These are phyloP conservation scores for Habropoda laboriosa DNA, from an alignment of 1,140 invertebrate genomes.

Conservation along the genomic window DNA sequence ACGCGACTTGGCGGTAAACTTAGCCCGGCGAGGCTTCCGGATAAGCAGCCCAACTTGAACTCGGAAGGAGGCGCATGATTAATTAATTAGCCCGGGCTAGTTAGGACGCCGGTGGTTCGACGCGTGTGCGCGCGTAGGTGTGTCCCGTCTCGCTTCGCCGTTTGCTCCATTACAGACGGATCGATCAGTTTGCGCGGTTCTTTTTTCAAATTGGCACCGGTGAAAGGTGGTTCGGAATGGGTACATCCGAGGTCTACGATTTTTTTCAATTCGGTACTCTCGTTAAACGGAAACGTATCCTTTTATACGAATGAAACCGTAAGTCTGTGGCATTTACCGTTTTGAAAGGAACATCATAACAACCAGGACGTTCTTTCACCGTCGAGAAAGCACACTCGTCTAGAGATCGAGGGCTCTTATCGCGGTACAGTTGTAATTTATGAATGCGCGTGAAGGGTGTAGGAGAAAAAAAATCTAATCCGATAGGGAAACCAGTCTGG, in stretches of 20 bases:
- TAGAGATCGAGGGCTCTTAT: background rate
- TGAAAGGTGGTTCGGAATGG: no score
- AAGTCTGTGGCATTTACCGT: background rate
- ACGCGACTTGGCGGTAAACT: constrained; percentile 80
- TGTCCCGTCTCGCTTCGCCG: constrained; percentile 43
- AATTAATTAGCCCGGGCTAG: constrained; percentile 81
- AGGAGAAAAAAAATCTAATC: constrained; percentile 27
- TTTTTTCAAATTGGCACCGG: no score
- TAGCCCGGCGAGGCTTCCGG: constrained; percentile 76
- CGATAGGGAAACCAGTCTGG: background rate
- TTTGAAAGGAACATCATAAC: background rate
- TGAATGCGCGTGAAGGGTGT: background rate
- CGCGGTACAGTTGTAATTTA: background rate
- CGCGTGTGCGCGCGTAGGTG: constrained; percentile 32
- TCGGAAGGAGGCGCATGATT: constrained; percentile 75
- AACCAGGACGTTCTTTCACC: background rate
- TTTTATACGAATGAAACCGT: no score
- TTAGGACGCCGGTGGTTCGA: constrained; percentile 70
- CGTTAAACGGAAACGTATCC: background rate
- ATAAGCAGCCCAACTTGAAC: constrained; percentile 79
- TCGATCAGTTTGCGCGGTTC: constrained; percentile 19
- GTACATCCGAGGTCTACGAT: no score
- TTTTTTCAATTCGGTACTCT: no score
- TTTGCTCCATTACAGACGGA: constrained; percentile 40
- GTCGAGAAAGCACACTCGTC: background rate